Percentiles rank a stretch among this genome's conserved stretches.
These are phyloP conservation scores for Linnaemya tessellans DNA, from an alignment of 2,888 invertebrate genomes.

Conservation along the genomic window DNA sequence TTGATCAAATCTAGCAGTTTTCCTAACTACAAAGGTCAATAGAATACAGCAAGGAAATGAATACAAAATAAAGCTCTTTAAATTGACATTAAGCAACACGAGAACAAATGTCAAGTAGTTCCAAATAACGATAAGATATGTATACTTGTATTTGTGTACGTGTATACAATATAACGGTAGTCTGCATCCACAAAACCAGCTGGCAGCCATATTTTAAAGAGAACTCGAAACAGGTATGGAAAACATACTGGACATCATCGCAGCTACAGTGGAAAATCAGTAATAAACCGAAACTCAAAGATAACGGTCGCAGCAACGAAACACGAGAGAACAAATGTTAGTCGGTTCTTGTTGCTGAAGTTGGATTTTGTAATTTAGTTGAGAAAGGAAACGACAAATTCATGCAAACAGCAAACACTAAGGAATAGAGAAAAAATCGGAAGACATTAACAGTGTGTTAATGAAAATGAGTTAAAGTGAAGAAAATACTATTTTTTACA, in stretches of 20 bases:
- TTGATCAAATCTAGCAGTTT: neutral
- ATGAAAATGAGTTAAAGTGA: conserved; percentile 28
- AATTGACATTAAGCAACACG: conserved; percentile 52
- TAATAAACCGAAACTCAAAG: conserved; percentile 47
- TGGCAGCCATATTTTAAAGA: conserved; percentile 45
- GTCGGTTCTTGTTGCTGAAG: conserved; percentile 40
- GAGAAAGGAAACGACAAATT: conserved; percentile 65
- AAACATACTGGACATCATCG: neutral
- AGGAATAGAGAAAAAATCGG: conserved; percentile 66
- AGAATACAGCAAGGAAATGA: conserved; percentile 19
- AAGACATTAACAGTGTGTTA: conserved; percentile 52
- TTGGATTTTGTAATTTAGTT: conserved; percentile 51
- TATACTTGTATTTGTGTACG: neutral
- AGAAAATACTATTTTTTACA: conserved; percentile 21
- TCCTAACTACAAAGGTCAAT: conserved; percentile 56
- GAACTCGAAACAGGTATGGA: neutral
- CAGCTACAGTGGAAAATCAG: conserved; percentile 33
- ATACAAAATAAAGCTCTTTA: conserved; percentile 33
- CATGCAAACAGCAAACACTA: conserved; percentile 24
- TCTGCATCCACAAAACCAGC: conserved; percentile 19
- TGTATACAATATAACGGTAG: conserved; percentile 22
- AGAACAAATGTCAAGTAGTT: conserved; percentile 62
- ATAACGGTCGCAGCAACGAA: conserved; percentile 60
- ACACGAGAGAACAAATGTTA: neutral
- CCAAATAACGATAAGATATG: conserved; percentile 7